Percentiles rank a stretch among this genome's conserved stretches.
Evolutionary conservation across 2,797 vertebrate genomes (phyloP).

Genomic region (Myotis myotis): DNA sequence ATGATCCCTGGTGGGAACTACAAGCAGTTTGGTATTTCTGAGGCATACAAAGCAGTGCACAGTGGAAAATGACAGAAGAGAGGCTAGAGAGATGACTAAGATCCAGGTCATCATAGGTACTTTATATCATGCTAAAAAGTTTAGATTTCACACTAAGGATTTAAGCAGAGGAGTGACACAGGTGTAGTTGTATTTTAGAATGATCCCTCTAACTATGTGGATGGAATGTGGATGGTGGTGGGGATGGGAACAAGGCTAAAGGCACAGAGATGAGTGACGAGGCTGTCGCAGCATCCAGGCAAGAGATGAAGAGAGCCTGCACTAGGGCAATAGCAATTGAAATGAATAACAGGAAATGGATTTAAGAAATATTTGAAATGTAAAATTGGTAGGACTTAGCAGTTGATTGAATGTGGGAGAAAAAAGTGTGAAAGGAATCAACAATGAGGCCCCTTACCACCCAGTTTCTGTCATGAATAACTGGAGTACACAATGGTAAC

Average conservation of each 20-base stretch:
- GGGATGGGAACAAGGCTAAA: background rate
- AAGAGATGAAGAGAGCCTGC: background rate
- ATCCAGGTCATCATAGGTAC: background rate
- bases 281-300: background rate
- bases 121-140: background rate
- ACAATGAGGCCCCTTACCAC: background rate
- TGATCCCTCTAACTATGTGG: background rate
- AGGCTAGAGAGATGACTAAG: background rate
- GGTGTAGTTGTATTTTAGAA: constrained; percentile 3
- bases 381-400: constrained; percentile 37
- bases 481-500: background rate
- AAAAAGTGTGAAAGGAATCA: constrained; percentile 30
- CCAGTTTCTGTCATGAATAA: constrained; percentile 14
- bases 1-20: background rate
- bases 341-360: constrained; percentile 32
- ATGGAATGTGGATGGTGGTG: background rate
- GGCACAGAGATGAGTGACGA: background rate
- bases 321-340: constrained; percentile 10
- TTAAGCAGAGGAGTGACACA: constrained; percentile 12
- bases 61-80: background rate
- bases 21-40: background rate
- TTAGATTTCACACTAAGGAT: background rate
- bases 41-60: background rate
- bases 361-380: constrained; percentile 32
- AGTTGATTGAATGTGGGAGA: background rate